Percentiles rank a stretch among this genome's conserved stretches.
Evolutionary conservation across 2,113 vertebrate genomes (phyloP).

Genomic region (Neoarius graeffei): DNA sequence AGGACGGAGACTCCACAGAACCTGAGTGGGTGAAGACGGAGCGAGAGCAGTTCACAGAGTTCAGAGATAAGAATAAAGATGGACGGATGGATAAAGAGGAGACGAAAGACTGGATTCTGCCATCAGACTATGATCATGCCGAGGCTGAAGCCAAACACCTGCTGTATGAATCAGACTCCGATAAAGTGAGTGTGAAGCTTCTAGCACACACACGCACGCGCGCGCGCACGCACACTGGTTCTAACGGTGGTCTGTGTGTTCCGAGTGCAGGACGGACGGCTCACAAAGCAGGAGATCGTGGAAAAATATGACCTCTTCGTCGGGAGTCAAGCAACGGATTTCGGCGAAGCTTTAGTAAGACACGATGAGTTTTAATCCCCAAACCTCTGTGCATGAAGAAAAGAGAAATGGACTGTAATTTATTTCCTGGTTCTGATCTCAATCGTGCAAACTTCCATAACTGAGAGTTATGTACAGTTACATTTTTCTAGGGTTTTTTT

Average conservation of each 20-base stretch:
- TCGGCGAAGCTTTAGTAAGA: constrained; percentile 91
- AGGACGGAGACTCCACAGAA: constrained; percentile 83
- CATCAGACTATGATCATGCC: constrained; percentile 93
- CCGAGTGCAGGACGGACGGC: constrained; percentile 80
- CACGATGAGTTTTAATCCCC: constrained; percentile 89
- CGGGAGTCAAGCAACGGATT: constrained; percentile 96
- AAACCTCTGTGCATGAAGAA: background rate
- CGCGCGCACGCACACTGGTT: background rate
- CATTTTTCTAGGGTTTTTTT: background rate
- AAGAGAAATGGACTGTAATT: constrained; percentile 76
- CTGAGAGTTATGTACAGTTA: background rate
- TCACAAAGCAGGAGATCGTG: constrained; percentile 90
- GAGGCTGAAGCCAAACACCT: constrained; percentile 95
- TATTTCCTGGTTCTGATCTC: constrained; percentile 78
- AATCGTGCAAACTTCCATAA: constrained; percentile 46
- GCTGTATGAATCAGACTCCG: constrained; percentile 89
- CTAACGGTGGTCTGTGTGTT: background rate
- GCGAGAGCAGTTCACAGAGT: constrained; percentile 92
- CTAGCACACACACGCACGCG: background rate
- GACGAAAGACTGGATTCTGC: constrained; percentile 95
- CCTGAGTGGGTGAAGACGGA: constrained; percentile 97
- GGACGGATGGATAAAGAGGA: constrained; percentile 97
- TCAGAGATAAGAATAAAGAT: constrained; percentile 93
- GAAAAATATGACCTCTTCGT: constrained; percentile 95
- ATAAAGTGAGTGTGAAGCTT: constrained; percentile 77